Conservation (phyloP, 1,140 invertebrate species). For the Drosophila burlai region DNA sequence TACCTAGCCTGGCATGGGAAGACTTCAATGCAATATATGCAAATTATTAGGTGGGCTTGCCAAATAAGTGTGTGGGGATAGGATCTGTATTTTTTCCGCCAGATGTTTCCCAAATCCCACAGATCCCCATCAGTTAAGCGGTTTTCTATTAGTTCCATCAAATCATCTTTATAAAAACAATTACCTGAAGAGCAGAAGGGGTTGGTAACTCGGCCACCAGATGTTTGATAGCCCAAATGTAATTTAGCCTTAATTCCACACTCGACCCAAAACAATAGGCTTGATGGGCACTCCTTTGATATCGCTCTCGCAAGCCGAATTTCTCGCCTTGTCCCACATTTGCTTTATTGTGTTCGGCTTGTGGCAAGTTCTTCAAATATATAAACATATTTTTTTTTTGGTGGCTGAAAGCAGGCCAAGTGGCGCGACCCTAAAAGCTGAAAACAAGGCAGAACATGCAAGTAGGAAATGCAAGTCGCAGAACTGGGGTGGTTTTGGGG, state of each 20-base stretch:
- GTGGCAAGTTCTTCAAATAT: slow-evolving; percentile 45
- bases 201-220: background rate
- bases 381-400: slow-evolving; percentile 20
- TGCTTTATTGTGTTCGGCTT: slow-evolving; percentile 44
- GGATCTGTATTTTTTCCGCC: slow-evolving; percentile 9
- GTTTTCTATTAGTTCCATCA: background rate
- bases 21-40: slow-evolving; percentile 47
- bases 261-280: slow-evolving; percentile 7
- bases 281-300: slow-evolving; percentile 21
- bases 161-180: slow-evolving; percentile 10
- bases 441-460: slow-evolving; percentile 46
- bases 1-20: slow-evolving; percentile 42
- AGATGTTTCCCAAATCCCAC: slow-evolving; percentile 16
- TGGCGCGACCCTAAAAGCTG: slow-evolving; percentile 59
- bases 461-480: slow-evolving; percentile 53
- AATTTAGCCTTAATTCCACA: slow-evolving; percentile 12
- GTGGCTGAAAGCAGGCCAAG: slow-evolving; percentile 51
- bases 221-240: slow-evolving; percentile 9
- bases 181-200: background rate
- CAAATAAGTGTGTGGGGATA: slow-evolving; percentile 20
- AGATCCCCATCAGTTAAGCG: slow-evolving; percentile 4
- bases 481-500: slow-evolving; percentile 15
- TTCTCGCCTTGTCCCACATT: slow-evolving; percentile 48
- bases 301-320: slow-evolving; percentile 6
- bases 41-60: slow-evolving; percentile 32